A percentile compares a stretch with the other conserved stretches of the same genome.
Conservation (phyloP, 1,140 invertebrate genomes). For the Nomia melanderi region DNA sequence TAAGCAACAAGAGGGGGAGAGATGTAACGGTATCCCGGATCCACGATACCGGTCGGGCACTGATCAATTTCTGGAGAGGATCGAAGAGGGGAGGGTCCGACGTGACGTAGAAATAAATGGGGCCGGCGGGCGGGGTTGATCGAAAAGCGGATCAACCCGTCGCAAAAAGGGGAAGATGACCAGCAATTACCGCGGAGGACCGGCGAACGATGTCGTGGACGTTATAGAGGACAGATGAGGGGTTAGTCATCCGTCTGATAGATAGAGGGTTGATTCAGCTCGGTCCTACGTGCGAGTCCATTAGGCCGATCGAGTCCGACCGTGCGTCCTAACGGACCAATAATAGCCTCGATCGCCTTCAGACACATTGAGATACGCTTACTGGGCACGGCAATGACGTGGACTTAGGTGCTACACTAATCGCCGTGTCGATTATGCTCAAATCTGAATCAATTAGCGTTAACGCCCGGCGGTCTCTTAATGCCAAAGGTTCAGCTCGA, state of each 20-base stretch:
- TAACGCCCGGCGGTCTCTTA: not conserved
- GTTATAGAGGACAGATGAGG: constrained; percentile 17
- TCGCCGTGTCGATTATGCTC: constrained; percentile 23
- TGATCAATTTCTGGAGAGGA: constrained; percentile 1
- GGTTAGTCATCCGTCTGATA: not conserved
- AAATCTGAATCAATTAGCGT: constrained; percentile 14
- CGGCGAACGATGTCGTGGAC: not conserved
- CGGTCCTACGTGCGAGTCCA: constrained; percentile 12
- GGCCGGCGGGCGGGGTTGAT: not conserved
- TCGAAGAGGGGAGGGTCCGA: constrained; percentile 3
- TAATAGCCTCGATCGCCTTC: constrained; percentile 30
- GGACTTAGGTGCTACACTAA: constrained; percentile 18
- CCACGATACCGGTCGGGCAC: not conserved
- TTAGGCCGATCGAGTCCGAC: constrained; percentile 34
- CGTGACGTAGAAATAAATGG: not conserved
- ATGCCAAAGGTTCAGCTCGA: not conserved
- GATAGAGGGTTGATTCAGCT: constrained; percentile 16
- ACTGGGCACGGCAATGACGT: not conserved
- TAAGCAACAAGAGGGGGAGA: not conserved
- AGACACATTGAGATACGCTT: constrained; percentile 15
- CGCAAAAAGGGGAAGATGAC: not conserved
- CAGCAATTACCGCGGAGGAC: not conserved
- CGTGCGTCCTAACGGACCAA: constrained; percentile 34
- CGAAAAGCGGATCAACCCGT: not conserved
- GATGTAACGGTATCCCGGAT: not conserved